Evolutionary conservation across 2,797 vertebrate species (phyloP).

Genomic region (Nasua narica): DNA sequence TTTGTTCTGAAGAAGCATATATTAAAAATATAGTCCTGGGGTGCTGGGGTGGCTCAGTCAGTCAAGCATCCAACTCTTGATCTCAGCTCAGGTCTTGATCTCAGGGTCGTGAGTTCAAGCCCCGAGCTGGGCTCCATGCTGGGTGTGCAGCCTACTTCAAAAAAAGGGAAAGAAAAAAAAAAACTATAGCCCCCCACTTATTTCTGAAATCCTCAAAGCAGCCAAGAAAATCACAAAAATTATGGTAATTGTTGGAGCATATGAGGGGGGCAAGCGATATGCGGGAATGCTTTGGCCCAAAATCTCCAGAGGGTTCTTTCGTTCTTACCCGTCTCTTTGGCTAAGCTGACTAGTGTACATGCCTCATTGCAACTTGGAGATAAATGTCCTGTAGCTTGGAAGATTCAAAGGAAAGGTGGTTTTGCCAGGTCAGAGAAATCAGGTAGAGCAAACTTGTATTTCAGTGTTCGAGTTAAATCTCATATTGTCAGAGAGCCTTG

Average conservation of each 20-base stretch:
- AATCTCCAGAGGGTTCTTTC: neutral
- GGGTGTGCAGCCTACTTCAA: neutral
- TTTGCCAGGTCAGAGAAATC: neutral
- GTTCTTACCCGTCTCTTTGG: neutral
- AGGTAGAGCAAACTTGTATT: neutral
- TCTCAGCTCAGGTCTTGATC: neutral
- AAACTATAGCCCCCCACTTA: neutral
- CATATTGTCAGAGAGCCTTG: neutral
- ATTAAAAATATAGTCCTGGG: neutral
- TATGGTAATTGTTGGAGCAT: neutral
- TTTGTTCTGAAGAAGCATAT: neutral
- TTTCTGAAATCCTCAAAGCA: slow-evolving; percentile 10
- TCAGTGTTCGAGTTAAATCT: neutral
- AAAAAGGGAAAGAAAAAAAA: neutral
- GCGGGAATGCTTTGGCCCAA: neutral
- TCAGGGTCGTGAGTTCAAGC: neutral
- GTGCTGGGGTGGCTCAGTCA: neutral
- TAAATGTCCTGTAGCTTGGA: neutral
- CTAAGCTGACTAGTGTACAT: neutral
- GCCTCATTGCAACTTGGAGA: neutral
- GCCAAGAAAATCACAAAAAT: neutral
- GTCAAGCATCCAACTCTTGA: neutral
- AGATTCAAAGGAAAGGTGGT: neutral
- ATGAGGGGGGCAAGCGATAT: neutral
- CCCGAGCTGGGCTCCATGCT: neutral